Percentiles rank a stretch among this genome's conserved stretches.
These are phyloP conservation scores for Epinotia brunnichana DNA, from an alignment of 2,888 invertebrate species.

Conservation along the genomic window DNA sequence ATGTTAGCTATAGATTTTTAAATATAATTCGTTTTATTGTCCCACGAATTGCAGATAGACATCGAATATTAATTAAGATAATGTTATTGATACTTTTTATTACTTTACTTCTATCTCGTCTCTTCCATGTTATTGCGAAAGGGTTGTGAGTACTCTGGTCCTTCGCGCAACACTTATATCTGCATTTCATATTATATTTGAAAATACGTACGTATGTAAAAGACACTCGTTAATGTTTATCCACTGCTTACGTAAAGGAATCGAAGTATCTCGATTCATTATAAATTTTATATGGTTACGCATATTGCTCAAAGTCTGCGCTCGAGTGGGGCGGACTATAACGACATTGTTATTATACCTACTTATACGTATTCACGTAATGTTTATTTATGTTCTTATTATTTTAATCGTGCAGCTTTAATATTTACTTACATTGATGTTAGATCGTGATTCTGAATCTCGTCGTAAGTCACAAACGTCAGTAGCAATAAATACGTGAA, in stretches of 20 bases:
- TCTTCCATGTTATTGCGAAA: slow-evolving; percentile 60
- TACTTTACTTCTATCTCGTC: slow-evolving; percentile 64
- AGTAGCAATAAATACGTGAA: slow-evolving; percentile 80
- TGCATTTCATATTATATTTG: slow-evolving; percentile 36
- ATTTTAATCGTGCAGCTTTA: slow-evolving; percentile 83
- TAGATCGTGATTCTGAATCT: slow-evolving; percentile 84
- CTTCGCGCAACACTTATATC: slow-evolving; percentile 50
- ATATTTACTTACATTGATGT: slow-evolving; percentile 83
- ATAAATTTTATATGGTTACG: slow-evolving; percentile 62
- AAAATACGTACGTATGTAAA: slow-evolving; percentile 47
- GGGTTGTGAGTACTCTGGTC: slow-evolving; percentile 59
- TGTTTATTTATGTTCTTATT: slow-evolving; percentile 80
- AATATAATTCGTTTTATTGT: slow-evolving; percentile 72
- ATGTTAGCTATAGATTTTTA: slow-evolving; percentile 75
- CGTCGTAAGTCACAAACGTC: slow-evolving; percentile 83
- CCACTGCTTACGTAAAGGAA: slow-evolving; percentile 66
- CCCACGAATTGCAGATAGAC: slow-evolving; percentile 75
- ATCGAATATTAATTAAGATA: slow-evolving; percentile 76
- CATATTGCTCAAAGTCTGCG: slow-evolving; percentile 79
- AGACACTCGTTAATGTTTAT: slow-evolving; percentile 77
- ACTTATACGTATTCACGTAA: slow-evolving; percentile 72
- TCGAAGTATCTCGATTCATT: slow-evolving; percentile 62
- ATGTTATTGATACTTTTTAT: slow-evolving; percentile 64
- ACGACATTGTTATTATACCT: slow-evolving; percentile 70
- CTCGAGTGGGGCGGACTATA: slow-evolving; percentile 67